Base-by-base conservation (phyloP, 1,140 invertebrate genomes). In the Berghia stephanieae region DNA sequence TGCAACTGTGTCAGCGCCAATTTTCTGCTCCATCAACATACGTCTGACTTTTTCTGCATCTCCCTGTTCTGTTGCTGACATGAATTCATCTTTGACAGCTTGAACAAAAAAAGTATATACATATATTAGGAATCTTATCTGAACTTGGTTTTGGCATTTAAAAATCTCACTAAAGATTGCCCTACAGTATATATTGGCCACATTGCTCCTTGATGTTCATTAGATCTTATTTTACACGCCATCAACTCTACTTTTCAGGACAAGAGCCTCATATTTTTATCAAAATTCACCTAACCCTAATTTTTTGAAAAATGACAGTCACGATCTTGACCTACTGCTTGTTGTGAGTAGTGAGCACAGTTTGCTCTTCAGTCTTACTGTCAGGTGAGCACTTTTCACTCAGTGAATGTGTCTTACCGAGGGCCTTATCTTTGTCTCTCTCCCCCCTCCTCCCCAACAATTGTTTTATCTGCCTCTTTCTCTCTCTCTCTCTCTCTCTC, bases 321-420 rank as follows among this genome's bases (percentile, higher is more conserved):
- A 71, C 1, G 83, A 85, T 55, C 60, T 80, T 36, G 78, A 80
- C 18, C 78, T 85, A 18, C 71, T 84, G n/a, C 73, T 82, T 44
- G 73, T 81, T 67, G 81, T 85, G 81, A 82, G 81, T 77, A 27
- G 57, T 78, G 82, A 81, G 70, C n/a, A 69, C 5, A 13, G 21
- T 5, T n/a, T 44, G 5, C 46, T 2, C 2, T 0, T 40, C 34
- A 6, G 6, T 63, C n/a, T 42, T 27, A 43, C 4, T 3, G 21
- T 42, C 34, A 24, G 34, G n/a, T 67, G 5, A 6, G 40, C 1
- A 57, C 24, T 27, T 31, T 21, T 8, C 1, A 27, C 31, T 21
- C 21, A 6, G 24, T 27, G 34, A 57, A 0, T 49, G 46, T 16
- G n/a, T 49, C 13, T 16, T n/a, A 10, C 34, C n/a, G 24, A 10